phyloP scores from a whole-genome alignment of 64 coral and sea anemone species.

The Actinia equina region DNA sequence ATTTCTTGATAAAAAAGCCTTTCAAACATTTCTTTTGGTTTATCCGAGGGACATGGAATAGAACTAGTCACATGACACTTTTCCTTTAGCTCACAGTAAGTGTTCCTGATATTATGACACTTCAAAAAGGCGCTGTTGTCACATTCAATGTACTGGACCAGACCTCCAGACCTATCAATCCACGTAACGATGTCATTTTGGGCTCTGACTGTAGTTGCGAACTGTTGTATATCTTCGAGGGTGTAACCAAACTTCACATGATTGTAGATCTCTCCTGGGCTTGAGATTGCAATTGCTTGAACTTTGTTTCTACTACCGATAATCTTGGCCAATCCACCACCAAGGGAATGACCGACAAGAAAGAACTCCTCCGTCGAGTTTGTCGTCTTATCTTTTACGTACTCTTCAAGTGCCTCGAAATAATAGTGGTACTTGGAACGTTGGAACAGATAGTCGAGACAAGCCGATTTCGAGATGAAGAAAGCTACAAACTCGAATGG shows the following conservation, averaged over 20 bases:
- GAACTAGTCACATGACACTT: conserved; percentile 25
- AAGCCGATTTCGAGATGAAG: conserved; percentile 32
- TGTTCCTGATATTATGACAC: conserved; percentile 58
- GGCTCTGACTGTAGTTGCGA: conserved; percentile 46
- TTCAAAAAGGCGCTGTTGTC: conserved; percentile 14
- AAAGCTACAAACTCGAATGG: conserved; percentile 55
- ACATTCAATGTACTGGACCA: conserved; percentile 59
- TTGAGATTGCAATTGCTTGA: conserved; percentile 31
- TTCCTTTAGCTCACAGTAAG: conserved; percentile 55
- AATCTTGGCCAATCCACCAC: conserved; percentile 70
- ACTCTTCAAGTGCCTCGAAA: conserved; percentile 31
- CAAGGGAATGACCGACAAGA: conserved; percentile 50
- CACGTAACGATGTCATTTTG: conserved; percentile 62
- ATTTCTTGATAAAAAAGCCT: not conserved
- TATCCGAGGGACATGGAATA: conserved; percentile 4
- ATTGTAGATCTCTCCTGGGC: conserved; percentile 59
- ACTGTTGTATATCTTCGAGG: conserved; percentile 49
- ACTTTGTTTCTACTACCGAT: conserved; percentile 54
- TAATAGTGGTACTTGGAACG: conserved; percentile 22
- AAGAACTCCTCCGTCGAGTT: conserved; percentile 5
- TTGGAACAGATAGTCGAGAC: conserved; percentile 53
- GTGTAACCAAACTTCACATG: conserved; percentile 41
- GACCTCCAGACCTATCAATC: conserved; percentile 53
- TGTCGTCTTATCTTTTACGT: conserved; percentile 12
- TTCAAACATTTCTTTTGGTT: not conserved